phyloP scores from a whole-genome alignment of 2,113 vertebrate genomes.

The Asarcornis scutulata region DNA sequence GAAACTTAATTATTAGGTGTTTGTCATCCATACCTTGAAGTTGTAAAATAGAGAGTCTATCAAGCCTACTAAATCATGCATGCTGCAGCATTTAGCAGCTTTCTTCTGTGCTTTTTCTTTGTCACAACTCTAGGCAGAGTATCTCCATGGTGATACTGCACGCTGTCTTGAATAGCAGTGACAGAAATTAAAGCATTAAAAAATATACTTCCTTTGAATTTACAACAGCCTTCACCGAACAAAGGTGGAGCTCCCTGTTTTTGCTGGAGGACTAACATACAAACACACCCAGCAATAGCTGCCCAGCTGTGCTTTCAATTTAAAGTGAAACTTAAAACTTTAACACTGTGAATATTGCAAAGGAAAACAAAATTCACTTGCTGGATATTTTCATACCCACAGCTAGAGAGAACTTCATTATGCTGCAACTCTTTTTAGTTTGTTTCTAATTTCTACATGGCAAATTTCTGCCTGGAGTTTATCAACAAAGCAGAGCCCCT shows the following conservation, averaged over 20 bases:
- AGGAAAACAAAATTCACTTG: background rate
- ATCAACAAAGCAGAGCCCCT: background rate
- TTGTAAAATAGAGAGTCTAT: background rate
- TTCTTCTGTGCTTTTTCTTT: background rate
- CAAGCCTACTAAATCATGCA: background rate
- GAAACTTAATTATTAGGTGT: background rate
- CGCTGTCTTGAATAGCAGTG: background rate
- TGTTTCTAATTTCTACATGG: background rate
- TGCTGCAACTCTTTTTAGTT: background rate
- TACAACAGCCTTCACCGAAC: background rate
- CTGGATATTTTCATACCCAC: background rate
- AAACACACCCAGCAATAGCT: background rate
- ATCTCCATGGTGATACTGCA: background rate
- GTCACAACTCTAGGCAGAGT: background rate
- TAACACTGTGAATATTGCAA: background rate
- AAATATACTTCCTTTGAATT: background rate
- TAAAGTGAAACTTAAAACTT: background rate
- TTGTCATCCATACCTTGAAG: background rate
- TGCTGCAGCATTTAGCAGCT: background rate
- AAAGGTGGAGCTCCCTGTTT: background rate
- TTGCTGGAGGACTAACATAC: background rate
- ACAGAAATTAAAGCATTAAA: background rate
- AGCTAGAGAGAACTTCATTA: background rate
- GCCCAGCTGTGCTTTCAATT: background rate
- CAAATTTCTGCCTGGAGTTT: constrained; percentile 15